A percentile compares a stretch with the other conserved stretches of the same genome.
These are phyloP conservation scores for Neodiprion virginianus DNA, from an alignment of 1,140 invertebrate genomes.

Conservation along the genomic window DNA sequence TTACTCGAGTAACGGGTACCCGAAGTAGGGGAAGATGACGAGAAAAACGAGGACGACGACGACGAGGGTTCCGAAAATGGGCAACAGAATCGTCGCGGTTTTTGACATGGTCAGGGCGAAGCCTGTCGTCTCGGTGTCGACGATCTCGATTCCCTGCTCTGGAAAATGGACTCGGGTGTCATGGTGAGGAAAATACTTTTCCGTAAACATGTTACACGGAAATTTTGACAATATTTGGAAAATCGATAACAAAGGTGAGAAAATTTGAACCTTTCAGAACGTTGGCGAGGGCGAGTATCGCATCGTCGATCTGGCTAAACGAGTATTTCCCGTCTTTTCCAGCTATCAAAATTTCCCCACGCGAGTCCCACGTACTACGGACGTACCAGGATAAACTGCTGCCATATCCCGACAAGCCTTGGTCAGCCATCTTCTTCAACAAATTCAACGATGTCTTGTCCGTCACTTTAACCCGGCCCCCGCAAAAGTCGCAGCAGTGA, in stretches of 20 bases:
- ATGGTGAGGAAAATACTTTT: no score
- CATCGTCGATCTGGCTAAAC: conserved; percentile 37
- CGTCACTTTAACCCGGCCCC: conserved; percentile 40
- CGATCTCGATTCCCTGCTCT: conserved; percentile 40
- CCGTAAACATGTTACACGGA: neutral
- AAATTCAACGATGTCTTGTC: conserved; percentile 30
- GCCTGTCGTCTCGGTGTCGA: conserved; percentile 36
- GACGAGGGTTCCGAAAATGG: conserved; percentile 39
- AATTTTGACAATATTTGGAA: neutral
- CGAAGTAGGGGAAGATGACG: conserved; percentile 35
- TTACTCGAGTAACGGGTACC: conserved; percentile 49
- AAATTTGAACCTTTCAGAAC: neutral
- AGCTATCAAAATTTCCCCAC: conserved; percentile 47
- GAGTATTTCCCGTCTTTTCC: conserved; percentile 43
- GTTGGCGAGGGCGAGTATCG: conserved; percentile 18
- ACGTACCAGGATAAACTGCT: conserved; percentile 44
- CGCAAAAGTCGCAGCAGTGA: conserved; percentile 56
- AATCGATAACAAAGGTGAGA: conserved; percentile 7
- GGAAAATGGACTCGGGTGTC: neutral
- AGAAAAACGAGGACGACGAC: conserved; percentile 38
- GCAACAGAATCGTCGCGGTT: conserved; percentile 29
- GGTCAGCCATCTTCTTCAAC: conserved; percentile 30
- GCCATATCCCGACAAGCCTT: conserved; percentile 34
- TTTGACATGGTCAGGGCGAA: conserved; percentile 34
- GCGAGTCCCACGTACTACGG: conserved; percentile 38